Percentiles rank a stretch among this genome's conserved stretches.
Conservation (phyloP, 2,797 vertebrate genomes). For the Lindbergichthys nudifrons region DNA sequence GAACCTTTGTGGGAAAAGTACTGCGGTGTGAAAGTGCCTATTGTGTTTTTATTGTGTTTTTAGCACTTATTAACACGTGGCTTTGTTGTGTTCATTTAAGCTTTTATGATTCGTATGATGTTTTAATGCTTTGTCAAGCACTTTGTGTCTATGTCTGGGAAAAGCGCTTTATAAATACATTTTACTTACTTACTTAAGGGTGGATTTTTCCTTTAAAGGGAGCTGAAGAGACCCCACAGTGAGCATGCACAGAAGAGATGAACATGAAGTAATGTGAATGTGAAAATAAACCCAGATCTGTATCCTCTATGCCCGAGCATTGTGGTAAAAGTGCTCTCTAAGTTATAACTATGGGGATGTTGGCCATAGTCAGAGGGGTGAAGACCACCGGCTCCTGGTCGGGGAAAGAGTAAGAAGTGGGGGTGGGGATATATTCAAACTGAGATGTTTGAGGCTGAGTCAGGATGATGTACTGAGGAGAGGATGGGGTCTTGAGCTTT, state of each 20-base stretch:
- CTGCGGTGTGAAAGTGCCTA: too few species aligned
- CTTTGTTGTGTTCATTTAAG: too few species aligned
- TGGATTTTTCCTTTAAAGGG: conserved; percentile 34
- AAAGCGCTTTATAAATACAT: too few species aligned
- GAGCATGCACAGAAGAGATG: neutral
- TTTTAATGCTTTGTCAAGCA: too few species aligned
- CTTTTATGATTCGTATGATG: too few species aligned
- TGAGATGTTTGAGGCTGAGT: conserved; percentile 24
- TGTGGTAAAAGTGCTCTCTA: neutral
- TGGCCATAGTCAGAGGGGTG: conserved; percentile 55
- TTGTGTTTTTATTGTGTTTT: too few species aligned
- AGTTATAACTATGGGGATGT: conserved; percentile 43
- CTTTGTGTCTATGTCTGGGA: too few species aligned
- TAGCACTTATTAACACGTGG: too few species aligned
- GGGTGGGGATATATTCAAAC: conserved; percentile 10
- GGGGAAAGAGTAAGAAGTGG: conserved; percentile 1
- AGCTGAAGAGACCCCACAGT: neutral
- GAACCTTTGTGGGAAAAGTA: too few species aligned
- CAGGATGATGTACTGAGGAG: conserved; percentile 73
- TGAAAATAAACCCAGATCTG: neutral
- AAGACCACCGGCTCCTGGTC: conserved; percentile 60
- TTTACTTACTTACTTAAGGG: too few species aligned
- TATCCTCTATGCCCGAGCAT: neutral
- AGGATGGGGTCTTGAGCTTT: conserved; percentile 25
- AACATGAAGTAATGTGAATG: neutral